Base-by-base conservation (phyloP, 2,888 invertebrate genomes). In the Gymnosoma rotundatum region DNA sequence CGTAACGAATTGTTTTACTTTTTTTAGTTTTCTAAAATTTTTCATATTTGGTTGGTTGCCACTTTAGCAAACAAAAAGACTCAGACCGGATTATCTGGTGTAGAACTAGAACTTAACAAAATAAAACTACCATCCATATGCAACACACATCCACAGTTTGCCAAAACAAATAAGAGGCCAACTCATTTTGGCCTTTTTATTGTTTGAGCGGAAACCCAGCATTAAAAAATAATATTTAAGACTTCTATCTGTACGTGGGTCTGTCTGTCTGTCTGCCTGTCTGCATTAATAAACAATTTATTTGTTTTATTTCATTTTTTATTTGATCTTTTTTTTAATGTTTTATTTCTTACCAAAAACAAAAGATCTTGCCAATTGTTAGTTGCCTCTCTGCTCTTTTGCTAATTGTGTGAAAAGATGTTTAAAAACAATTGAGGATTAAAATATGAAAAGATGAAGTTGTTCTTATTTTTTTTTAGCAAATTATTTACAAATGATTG, bases 1-100 rank as follows among this genome's bases (percentile, higher is more conserved):
- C 91, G 88, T 89, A 88, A 85, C 88, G 87, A 88, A 83, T 86
- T 72, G 50, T 73, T 67, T 72, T 61, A 38, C 21, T 38, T 50
- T 78, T 56, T 60, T 58, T 38, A 60, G 42, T 42, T 58, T 20
- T 38, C n/a, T 20, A 38, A 60, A 76, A 60, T 52, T 61, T 42
- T 52, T 63, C 72, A 36, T 8, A 63, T 48, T 74, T 78, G 63
- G 75, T 67, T 72, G 58, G 79, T 64, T 83, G 82, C 72, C 86
- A 85, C 86, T 87, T 86, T 87, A 89, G 64, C 14, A 61, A 88
- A 89, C 88, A 89, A 90, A 90, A 90, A 87, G 90, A 90, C 88
- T 90, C 87, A 90, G 88, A 89, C 85, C 50, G 88, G 90, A 89
- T 90, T 88, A 90, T 90, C 90, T 86, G 60, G 60, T 89, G 89